A percentile compares a stretch with the other conserved stretches of the same genome.
phyloP scores from a whole-genome alignment of 2,888 invertebrate genomes.

The Crocallis elinguaria region DNA sequence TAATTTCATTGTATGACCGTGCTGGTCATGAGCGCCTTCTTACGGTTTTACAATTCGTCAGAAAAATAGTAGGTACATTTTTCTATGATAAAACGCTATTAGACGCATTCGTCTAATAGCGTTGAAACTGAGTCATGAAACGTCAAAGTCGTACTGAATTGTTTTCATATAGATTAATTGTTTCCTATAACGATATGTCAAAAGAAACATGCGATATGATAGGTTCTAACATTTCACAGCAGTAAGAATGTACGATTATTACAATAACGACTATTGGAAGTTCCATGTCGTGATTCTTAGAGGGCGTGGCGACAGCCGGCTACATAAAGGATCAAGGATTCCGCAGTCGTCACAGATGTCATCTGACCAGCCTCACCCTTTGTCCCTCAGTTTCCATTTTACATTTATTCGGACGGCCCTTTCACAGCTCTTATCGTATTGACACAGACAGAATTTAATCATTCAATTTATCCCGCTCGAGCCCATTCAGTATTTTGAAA shows the following conservation, averaged over 20 bases:
- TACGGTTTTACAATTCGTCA: too few relatives aligned
- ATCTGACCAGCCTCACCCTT: constrained; percentile 66
- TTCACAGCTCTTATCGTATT: constrained; percentile 77
- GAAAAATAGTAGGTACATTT: too few relatives aligned
- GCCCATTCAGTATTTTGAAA: constrained; percentile 54
- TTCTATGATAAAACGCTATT: too few relatives aligned
- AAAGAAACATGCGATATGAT: too few relatives aligned
- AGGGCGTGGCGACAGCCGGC: constrained; percentile 40
- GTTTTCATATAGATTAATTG: too few relatives aligned
- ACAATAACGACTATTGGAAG: constrained; percentile 5
- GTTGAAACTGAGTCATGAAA: too few relatives aligned
- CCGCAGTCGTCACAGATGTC: constrained; percentile 60
- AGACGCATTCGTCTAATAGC: too few relatives aligned
- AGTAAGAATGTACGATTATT: not conserved
- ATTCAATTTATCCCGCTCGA: constrained; percentile 64
- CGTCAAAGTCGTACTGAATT: too few relatives aligned
- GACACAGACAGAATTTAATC: constrained; percentile 74
- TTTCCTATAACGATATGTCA: too few relatives aligned
- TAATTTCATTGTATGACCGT: too few relatives aligned
- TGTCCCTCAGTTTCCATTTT: constrained; percentile 70
- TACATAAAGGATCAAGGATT: constrained; percentile 48
- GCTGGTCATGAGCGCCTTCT: too few relatives aligned
- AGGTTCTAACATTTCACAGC: not conserved
- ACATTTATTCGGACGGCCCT: constrained; percentile 62
- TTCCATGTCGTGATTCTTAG: constrained; percentile 22